Base-by-base conservation (phyloP, 2,113 vertebrate genomes). In the Nycticebus coucang region DNA sequence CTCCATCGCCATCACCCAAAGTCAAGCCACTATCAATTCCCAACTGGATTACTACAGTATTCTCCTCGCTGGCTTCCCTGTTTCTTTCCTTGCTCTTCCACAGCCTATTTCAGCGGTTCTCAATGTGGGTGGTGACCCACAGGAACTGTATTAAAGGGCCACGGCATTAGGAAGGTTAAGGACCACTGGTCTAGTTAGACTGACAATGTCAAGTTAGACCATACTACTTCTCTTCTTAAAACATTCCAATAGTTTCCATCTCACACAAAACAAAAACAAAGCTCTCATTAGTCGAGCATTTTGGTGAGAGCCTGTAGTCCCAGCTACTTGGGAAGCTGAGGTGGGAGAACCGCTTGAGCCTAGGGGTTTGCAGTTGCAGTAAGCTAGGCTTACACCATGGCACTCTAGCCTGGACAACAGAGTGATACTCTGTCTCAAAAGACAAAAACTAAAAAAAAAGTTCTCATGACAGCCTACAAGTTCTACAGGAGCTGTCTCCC, bases 221-320 rank as follows among this genome's bases (percentile, higher is more conserved):
- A 72, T 45, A 92, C 33, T 13, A 66, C 7, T 59, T 4, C n/a
- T 93, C 71, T 19, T 9, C 66, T 95, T 57, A 68, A 60, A 59
- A 91, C 78, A 88, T 35, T 72, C 57, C 75, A 95, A 50, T 19
- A 90, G 19, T 30, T 71, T 82, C 85, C 55, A 77, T 87, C 53
- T 95, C 80, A 87, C 55, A 86, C 37, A 50, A 28, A 68, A 8
- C 45, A 62, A 82, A 96, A 69, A 11, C 57, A 7, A 66, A 37
- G 18, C 55, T 50, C 69, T 71, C 45, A 50, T 50, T 50, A 50
- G 45, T 8, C 45, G 10, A 50, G 45, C 45, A 50, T 50, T 50
- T 7, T 50, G 45, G 45, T 50, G 45, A 8, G 45, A 50, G 45
- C 45, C 45, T 50, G 45, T 50, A 50, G 45, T 50, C 45, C 45